Evolutionary conservation across 2,113 vertebrate species (phyloP).

Genomic region (Poicephalus meyeri): DNA sequence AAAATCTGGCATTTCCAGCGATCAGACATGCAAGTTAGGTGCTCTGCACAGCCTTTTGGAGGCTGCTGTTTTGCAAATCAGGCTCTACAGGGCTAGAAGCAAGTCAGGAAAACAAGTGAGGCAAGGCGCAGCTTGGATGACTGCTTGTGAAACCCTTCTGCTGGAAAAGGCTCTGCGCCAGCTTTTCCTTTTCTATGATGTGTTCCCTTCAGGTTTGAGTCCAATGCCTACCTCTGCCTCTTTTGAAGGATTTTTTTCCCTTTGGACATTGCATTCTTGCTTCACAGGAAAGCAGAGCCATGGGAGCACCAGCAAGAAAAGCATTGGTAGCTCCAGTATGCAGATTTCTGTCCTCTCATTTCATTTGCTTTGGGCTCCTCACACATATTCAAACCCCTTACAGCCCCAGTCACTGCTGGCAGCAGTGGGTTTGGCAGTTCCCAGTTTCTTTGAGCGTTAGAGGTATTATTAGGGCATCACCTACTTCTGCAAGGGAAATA

Average conservation of each 20-base stretch:
- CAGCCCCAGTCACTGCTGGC: not conserved
- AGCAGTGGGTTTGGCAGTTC: not conserved
- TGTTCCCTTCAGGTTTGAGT: constrained; percentile 25
- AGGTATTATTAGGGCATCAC: constrained; percentile 11
- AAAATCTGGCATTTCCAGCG: constrained; percentile 5
- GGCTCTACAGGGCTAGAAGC: not conserved
- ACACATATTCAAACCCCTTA: not conserved
- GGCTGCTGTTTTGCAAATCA: constrained; percentile 17
- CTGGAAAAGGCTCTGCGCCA: constrained; percentile 26
- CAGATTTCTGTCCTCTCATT: constrained; percentile 5
- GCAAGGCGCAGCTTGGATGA: constrained; percentile 15
- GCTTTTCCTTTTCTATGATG: constrained; percentile 2
- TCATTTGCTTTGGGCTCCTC: not conserved
- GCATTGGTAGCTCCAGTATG: not conserved
- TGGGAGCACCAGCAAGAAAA: not conserved
- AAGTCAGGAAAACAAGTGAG: constrained; percentile 42
- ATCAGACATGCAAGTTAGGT: constrained; percentile 20
- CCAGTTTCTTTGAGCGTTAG: not conserved
- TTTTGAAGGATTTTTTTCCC: constrained; percentile 23
- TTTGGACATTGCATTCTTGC: constrained; percentile 16
- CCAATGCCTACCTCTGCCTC: constrained; percentile 10
- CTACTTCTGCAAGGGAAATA: constrained; percentile 1
- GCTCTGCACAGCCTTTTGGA: not conserved
- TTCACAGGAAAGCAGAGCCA: not conserved
- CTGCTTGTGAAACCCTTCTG: constrained; percentile 26